These are phyloP conservation scores for Cricetomys ansorgei DNA, from an alignment of 2,113 vertebrate genomes.

Conservation along the genomic window DNA sequence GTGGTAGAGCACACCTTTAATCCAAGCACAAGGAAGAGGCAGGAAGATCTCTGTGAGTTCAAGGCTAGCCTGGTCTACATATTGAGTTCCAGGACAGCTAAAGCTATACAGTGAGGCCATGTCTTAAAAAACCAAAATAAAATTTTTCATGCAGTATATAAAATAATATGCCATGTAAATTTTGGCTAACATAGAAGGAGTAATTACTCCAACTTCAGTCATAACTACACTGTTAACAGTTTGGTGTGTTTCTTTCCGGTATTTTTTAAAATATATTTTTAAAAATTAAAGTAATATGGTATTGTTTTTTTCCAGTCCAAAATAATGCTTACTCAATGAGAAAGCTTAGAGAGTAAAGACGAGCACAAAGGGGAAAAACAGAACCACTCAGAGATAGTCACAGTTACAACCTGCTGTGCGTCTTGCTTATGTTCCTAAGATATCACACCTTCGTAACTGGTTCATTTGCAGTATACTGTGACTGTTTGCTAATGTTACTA, in stretches of 20 bases:
- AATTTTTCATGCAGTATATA: background rate
- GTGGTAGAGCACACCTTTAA: background rate
- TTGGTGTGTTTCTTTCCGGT: conserved; percentile 67
- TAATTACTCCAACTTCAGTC: background rate
- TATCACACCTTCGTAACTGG: conserved; percentile 55
- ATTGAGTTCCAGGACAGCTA: background rate
- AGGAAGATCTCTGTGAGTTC: background rate
- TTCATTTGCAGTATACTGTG: conserved; percentile 67
- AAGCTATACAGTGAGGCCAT: background rate
- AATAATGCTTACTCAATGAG: conserved; percentile 53
- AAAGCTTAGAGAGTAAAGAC: conserved; percentile 65
- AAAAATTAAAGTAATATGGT: conserved; percentile 50
- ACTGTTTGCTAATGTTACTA: conserved; percentile 64
- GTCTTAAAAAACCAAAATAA: background rate
- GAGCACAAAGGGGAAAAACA: conserved; percentile 41
- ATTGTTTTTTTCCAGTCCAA: conserved; percentile 71
- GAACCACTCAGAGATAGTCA: conserved; percentile 60
- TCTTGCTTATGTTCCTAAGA: conserved; percentile 50
- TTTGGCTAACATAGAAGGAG: conserved; percentile 1
- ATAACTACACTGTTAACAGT: conserved; percentile 58
- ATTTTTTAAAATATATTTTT: conserved; percentile 33
- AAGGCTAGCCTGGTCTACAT: background rate
- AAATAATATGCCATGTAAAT: conserved; percentile 19
- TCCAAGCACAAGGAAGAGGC: background rate
- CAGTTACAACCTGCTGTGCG: conserved; percentile 59